These are phyloP conservation scores for Cygnus atratus DNA, from an alignment of 2,113 vertebrate species.

Conservation along the genomic window DNA sequence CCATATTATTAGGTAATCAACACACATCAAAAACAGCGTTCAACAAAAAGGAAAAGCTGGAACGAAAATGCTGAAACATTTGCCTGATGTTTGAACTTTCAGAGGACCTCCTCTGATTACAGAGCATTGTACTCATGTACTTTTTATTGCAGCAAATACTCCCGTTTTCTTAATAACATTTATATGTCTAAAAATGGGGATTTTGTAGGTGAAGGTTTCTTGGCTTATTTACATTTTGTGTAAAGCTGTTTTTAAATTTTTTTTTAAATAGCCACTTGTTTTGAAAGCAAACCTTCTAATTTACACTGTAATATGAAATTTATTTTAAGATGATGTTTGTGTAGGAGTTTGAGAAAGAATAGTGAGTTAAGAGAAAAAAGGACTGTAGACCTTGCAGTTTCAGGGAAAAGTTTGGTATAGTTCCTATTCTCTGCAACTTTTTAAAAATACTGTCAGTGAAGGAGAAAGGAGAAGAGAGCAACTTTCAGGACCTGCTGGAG, in stretches of 20 bases:
- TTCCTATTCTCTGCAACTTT: neutral
- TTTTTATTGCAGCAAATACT: neutral
- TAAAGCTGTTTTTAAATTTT: neutral
- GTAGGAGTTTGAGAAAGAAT: neutral
- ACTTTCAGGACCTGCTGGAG: neutral
- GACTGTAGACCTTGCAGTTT: neutral
- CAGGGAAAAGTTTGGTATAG: neutral
- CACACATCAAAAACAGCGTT: neutral
- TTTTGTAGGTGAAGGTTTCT: neutral
- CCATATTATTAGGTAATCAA: neutral
- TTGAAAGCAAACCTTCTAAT: neutral
- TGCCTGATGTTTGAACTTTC: neutral
- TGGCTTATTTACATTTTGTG: neutral
- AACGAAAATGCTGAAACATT: neutral
- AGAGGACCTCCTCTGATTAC: neutral
- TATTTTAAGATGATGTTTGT: neutral
- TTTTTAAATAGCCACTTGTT: neutral
- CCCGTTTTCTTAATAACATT: neutral
- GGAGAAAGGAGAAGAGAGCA: neutral
- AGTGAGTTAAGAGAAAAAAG: neutral
- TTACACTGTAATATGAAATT: neutral
- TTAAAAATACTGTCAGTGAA: neutral
- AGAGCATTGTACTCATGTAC: neutral
- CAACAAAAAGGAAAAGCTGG: neutral
- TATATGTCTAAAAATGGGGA: neutral